Base-by-base conservation (phyloP, 2,888 invertebrate species). In the Drosophila putrida region DNA sequence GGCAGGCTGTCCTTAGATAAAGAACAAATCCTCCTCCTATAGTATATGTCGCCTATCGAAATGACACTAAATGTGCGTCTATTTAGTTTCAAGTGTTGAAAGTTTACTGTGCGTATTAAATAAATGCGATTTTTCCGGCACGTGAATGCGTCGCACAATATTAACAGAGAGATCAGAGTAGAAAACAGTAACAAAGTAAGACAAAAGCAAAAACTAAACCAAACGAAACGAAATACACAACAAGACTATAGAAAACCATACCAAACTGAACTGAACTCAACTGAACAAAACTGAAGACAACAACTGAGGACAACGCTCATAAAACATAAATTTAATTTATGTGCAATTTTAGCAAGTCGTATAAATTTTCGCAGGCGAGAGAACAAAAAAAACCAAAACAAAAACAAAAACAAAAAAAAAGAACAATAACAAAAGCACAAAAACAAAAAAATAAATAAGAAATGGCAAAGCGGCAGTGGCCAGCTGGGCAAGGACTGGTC, bases 281-380 rank as follows among this genome's bases (percentile, higher is more conserved):
- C 59, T 62, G 51, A 68, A 78, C 55, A 57, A 72, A 66, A 64
- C 51, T 46, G 63, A 49, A 39, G 38, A 55, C 49, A 69, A 80
- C 72, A 79, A 71, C 78, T 74, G 64, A 83, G 79, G 84, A 88
- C 89, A 83, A 78, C 78, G 81, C 81, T 88, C 85, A 88, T 86
- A 89, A 89, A 88, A 86, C 87, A 86, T 87, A 88, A 88, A 86
- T 86, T 86, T 86, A 88, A 86, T 86, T 86, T 86, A 86, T 86
- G 86, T 86, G 89, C 86, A 88, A 88, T 88, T 88, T 86, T 87
- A 85, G 85, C 84, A 88, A 85, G 82, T 86, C 85, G 88, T 86
- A 85, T 85, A 85, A 88, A 85, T 85, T 88, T 80, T 75, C 74
- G 65, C 69, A 73, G 70, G 71, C 69, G 67, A 75, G 63, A 72